Evolutionary conservation across 2,888 invertebrate genomes (phyloP).

Genomic region (Aromia moschata): DNA sequence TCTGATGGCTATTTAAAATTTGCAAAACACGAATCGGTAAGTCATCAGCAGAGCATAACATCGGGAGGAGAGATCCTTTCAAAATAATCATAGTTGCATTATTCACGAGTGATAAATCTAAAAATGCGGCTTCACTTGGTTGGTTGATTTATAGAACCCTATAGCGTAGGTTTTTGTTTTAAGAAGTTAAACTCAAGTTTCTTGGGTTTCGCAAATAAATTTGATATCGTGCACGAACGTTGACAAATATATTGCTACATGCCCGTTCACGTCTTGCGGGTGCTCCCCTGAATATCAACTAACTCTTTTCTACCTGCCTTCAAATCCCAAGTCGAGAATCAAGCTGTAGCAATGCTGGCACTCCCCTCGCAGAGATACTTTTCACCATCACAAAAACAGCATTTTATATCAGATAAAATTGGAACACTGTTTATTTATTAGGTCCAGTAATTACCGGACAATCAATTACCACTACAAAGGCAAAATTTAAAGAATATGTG

Average conservation of each 20-base stretch:
- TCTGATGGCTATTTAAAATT: too few relatives aligned
- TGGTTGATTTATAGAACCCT: slow-evolving; percentile 5
- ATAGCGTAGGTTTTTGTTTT: slow-evolving; percentile 12
- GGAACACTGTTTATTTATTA: too few relatives aligned
- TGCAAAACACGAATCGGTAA: too few relatives aligned
- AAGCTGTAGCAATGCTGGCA: slow-evolving; percentile 35
- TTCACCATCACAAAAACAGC: too few relatives aligned
- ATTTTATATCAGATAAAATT: too few relatives aligned
- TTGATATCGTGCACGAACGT: slow-evolving; percentile 33
- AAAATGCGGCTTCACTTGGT: not conserved
- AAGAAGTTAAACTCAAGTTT: slow-evolving; percentile 26
- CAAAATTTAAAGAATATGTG: too few relatives aligned
- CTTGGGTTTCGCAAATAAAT: slow-evolving; percentile 29
- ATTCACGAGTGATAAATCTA: slow-evolving; percentile 15
- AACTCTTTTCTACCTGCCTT: slow-evolving; percentile 14
- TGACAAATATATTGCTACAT: slow-evolving; percentile 37
- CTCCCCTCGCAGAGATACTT: slow-evolving; percentile 4
- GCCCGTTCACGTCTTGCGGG: slow-evolving; percentile 24
- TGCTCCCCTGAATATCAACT: slow-evolving; percentile 32
- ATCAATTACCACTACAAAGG: too few relatives aligned
- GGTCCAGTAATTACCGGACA: too few relatives aligned
- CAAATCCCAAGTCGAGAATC: slow-evolving; percentile 31
- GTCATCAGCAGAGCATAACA: too few relatives aligned
- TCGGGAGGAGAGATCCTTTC: too few relatives aligned
- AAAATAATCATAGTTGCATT: slow-evolving; percentile 3